A percentile compares a stretch with the other conserved stretches of the same genome.
These are phyloP conservation scores for Chesias legatella DNA, from an alignment of 2,888 invertebrate species.

Conservation along the genomic window DNA sequence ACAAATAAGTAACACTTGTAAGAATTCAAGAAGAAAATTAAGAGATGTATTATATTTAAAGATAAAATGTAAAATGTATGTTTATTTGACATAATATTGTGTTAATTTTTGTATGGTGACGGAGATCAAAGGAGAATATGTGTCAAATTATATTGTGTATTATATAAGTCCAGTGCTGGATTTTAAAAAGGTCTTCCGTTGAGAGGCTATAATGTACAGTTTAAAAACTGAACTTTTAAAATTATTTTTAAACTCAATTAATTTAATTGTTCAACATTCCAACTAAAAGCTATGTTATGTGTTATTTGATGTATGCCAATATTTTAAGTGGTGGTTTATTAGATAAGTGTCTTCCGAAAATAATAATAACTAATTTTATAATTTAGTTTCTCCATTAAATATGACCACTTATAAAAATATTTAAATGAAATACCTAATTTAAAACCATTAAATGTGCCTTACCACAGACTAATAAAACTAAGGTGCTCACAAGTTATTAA, in stretches of 20 bases:
- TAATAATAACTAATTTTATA: slow-evolving; percentile 8
- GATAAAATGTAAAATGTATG: too few relatives aligned
- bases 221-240: slow-evolving; percentile 20
- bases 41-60: too few relatives aligned
- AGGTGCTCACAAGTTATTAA: slow-evolving; percentile 24
- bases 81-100: too few relatives aligned
- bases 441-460: slow-evolving; percentile 37
- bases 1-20: background rate
- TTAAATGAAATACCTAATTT: too few relatives aligned
- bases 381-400: too few relatives aligned
- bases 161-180: slow-evolving; percentile 3
- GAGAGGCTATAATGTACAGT: slow-evolving; percentile 30
- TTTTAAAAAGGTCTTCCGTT: slow-evolving; percentile 31
- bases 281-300: slow-evolving; percentile 4
- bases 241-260: too few relatives aligned
- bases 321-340: slow-evolving; percentile 9
- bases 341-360: slow-evolving; percentile 14
- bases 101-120: too few relatives aligned
- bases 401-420: too few relatives aligned
- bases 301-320: slow-evolving; percentile 8
- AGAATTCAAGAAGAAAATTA: too few relatives aligned
- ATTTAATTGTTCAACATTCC: slow-evolving; percentile 13
- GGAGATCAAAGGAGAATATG: too few relatives aligned
- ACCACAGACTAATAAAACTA: slow-evolving; percentile 16
- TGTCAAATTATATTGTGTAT: background rate